Base-by-base conservation (phyloP, 2,113 vertebrate species). In the Choloepus hoffmanni region DNA sequence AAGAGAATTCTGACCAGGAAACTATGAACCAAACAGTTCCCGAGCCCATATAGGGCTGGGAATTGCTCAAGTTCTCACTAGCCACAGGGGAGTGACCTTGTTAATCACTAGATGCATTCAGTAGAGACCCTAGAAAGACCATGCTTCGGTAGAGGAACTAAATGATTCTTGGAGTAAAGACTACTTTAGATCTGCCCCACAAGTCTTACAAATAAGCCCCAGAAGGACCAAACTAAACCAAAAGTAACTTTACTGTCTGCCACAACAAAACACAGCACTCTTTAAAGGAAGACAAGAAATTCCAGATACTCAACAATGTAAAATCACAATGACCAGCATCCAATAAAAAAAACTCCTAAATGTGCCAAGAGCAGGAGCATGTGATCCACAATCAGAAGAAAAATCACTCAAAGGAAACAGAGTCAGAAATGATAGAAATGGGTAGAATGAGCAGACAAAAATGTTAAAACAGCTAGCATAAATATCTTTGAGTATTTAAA, bases 231-330 rank as follows among this genome's bases (percentile, higher is more conserved):
- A 33, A 63, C 26, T 65, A 84, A 84, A 48, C 40, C 40, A 45
- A 63, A 78, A 58, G 14, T 28, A 67, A 21, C 73, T 90, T 85
- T 85, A 77, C 45, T 90, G 55, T 73, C 19, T 73, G 26, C 40
- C 73, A 77, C 19, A 33, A 85, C 55, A 93, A 79, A 93, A 90
- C 24, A 45, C 36, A 63, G 68, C 24, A 30, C 28, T 93, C 81
- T 79, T 79, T 73, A 63, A 88, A 50, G 26, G 43, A 92, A 70
- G 62, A 82, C 16, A 67, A 19, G 28, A 60, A 92, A 50, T 63
- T 55, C 45, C 50, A 95, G 63, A 45, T 1, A 65, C 24, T 73
- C 55, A 89, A 50, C 45, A 65, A 48, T 33, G 3, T 73, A 73
- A 95, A 77, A 67, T 14, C 14, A 36, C 30, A 26, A 26, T 65